Evolutionary conservation across 2,888 invertebrate species (phyloP).

Genomic region (Lampropteryx suffumata): DNA sequence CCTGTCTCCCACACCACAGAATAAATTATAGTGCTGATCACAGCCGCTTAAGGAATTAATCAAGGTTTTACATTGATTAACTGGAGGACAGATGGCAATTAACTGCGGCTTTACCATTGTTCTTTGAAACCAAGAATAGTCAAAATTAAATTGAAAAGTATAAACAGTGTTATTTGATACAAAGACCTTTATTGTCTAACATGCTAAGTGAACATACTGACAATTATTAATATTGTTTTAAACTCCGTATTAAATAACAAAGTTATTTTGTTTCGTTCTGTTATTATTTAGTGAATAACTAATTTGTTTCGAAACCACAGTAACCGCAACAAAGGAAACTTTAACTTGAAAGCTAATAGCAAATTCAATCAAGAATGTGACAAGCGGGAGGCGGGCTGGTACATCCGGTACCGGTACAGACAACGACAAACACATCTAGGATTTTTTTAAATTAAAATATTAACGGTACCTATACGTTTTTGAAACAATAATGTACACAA

Average conservation of each 20-base stretch:
- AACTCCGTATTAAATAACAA: no score
- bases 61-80: conserved; percentile 33
- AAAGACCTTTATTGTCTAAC: no score
- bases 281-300: no score
- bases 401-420: conserved; percentile 12
- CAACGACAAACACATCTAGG: no score
- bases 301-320: not conserved
- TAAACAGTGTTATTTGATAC: no score
- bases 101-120: not conserved
- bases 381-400: conserved; percentile 32
- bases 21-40: conserved; percentile 17
- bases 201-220: no score
- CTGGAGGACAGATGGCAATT: not conserved
- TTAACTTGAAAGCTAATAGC: conserved; percentile 38
- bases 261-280: no score
- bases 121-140: not conserved
- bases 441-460: no score
- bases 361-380: conserved; percentile 38
- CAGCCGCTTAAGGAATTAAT: conserved; percentile 19
- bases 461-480: no score
- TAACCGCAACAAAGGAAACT: conserved; percentile 18
- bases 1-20: conserved; percentile 5
- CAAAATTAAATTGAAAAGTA: no score
- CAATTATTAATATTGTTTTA: no score
- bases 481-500: no score